phyloP scores from a whole-genome alignment of 1,140 invertebrate genomes.

The Microplitis mediator region DNA sequence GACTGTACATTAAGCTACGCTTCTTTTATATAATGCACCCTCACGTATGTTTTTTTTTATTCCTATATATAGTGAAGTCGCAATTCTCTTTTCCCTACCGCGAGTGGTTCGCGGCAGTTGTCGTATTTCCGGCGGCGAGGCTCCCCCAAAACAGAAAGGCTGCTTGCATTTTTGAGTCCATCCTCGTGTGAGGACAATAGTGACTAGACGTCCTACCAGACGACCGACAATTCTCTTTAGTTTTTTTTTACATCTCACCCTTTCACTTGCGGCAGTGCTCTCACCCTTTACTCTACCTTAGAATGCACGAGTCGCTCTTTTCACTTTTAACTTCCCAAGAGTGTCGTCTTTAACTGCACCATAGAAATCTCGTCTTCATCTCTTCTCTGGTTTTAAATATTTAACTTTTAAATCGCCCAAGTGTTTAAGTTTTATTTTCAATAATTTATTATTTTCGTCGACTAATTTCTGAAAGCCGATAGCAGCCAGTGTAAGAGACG shows the following conservation, averaged over 20 bases:
- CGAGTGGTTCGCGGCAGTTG: constrained; percentile 15
- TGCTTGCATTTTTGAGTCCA: constrained; percentile 27
- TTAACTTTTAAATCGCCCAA: too few species aligned
- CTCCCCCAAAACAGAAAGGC: constrained; percentile 33
- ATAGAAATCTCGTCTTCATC: constrained; percentile 3
- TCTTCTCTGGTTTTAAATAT: background rate
- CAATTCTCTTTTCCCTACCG: constrained; percentile 3
- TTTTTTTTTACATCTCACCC: constrained; percentile 3
- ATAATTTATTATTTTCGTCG: background rate
- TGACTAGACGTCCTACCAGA: constrained; percentile 28
- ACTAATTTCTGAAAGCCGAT: constrained; percentile 2
- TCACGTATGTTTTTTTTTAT: constrained; percentile 2
- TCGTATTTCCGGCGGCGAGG: constrained; percentile 3
- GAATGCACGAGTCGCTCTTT: constrained; percentile 1
- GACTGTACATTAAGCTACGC: background rate
- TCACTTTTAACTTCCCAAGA: background rate
- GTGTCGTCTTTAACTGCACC: constrained; percentile 9
- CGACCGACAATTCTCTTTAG: constrained; percentile 15
- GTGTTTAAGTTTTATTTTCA: too few species aligned
- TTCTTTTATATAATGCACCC: background rate
- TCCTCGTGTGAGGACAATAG: constrained; percentile 21
- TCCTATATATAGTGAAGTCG: background rate
- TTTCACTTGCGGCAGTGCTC: background rate
- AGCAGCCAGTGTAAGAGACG: background rate
- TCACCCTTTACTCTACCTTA: background rate